phyloP scores from a whole-genome alignment of 2,888 invertebrate species.

The Noctua janthina region DNA sequence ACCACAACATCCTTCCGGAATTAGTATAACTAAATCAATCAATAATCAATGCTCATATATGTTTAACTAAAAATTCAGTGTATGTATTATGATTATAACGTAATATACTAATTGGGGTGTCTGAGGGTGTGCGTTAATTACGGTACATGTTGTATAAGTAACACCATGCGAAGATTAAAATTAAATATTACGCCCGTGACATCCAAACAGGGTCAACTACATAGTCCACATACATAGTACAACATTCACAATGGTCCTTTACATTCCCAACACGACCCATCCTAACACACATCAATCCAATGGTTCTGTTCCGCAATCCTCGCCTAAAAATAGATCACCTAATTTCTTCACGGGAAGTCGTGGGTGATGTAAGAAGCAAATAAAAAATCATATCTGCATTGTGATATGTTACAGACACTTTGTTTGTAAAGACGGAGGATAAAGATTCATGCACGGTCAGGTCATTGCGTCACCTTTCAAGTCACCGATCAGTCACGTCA shows the following conservation, averaged over 20 bases:
- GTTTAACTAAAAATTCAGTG: no score
- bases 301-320: slow-evolving; percentile 17
- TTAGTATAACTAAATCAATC: no score
- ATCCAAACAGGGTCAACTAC: neutral
- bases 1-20: no score
- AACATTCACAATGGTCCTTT: slow-evolving; percentile 3
- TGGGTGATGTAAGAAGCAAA: slow-evolving; percentile 41
- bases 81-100: no score
- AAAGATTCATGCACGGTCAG: neutral
- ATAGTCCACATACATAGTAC: neutral
- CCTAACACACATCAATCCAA: slow-evolving; percentile 7
- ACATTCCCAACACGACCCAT: slow-evolving; percentile 1
- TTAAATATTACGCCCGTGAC: neutral
- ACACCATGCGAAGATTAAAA: neutral
- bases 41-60: no score
- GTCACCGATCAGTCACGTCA: neutral
- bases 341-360: slow-evolving; percentile 53
- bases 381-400: slow-evolving; percentile 38
- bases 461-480: neutral
- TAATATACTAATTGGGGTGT: no score
- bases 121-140: no score
- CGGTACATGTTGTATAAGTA: no score
- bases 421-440: neutral
- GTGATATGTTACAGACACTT: slow-evolving; percentile 13
- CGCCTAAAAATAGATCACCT: slow-evolving; percentile 56